Evolutionary conservation across 2,113 vertebrate species (phyloP).

Genomic region (Ranitomeya imitator): DNA sequence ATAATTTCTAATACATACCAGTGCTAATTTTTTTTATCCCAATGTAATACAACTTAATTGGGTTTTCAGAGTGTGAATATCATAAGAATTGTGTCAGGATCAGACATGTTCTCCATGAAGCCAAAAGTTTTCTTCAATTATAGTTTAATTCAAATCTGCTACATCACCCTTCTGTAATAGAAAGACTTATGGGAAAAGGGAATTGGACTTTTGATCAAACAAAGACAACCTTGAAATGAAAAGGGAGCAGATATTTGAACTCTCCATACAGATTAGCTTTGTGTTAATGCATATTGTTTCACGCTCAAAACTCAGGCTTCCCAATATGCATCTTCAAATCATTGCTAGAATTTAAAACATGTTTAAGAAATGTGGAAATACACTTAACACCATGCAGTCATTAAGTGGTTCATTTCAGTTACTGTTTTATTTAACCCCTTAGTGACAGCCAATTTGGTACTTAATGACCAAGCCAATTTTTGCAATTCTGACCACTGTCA

Average conservation of each 20-base stretch:
- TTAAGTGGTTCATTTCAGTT: background rate
- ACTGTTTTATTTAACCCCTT: background rate
- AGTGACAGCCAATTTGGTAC: too few relatives aligned
- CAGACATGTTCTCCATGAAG: background rate
- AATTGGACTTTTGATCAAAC: constrained; percentile 23
- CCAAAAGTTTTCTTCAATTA: constrained; percentile 10
- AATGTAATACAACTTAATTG: too few relatives aligned
- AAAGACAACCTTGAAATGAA: constrained; percentile 44
- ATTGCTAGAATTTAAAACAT: background rate
- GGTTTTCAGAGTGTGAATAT: too few relatives aligned
- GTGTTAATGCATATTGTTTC: background rate
- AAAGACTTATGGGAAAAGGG: constrained; percentile 3
- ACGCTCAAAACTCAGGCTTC: background rate
- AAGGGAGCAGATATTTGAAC: background rate
- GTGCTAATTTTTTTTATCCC: too few relatives aligned
- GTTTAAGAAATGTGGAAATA: background rate
- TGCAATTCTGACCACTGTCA: too few relatives aligned
- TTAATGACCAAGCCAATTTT: too few relatives aligned
- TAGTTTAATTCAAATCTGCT: background rate
- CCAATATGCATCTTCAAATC: background rate
- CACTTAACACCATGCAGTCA: background rate
- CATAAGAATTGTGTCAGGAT: background rate
- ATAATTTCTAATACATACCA: too few relatives aligned
- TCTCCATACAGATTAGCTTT: background rate
- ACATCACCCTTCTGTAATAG: background rate